A percentile compares a stretch with the other conserved stretches of the same genome.
Conservation (phyloP, 2,113 vertebrate species). For the Myiozetetes cayanensis region DNA sequence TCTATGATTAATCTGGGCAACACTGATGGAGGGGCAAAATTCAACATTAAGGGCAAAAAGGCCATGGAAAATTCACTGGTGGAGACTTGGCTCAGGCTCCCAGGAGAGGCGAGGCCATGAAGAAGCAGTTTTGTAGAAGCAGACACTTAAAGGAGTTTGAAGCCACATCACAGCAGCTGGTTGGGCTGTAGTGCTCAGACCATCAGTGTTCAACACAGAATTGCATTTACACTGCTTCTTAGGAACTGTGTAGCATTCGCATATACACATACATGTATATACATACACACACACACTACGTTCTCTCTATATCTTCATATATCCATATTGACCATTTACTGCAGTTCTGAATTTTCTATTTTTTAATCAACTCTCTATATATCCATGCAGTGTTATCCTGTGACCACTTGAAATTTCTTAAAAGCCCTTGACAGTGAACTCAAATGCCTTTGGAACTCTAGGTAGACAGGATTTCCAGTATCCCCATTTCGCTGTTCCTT, state of each 20-base stretch:
- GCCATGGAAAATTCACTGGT: rapidly evolving
- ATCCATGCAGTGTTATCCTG: neutral
- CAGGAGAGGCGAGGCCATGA: neutral
- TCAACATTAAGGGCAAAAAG: neutral
- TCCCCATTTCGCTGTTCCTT: neutral
- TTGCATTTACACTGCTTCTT: neutral
- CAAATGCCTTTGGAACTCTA: neutral
- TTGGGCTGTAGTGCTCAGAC: neutral
- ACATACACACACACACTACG: neutral
- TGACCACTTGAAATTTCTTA: neutral
- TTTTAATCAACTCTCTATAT: neutral
- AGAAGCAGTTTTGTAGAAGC: neutral
- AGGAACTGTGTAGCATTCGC: neutral
- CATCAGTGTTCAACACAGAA: neutral
- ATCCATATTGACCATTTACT: neutral
- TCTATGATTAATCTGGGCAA: neutral
- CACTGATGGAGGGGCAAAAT: neutral
- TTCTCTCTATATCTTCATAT: neutral
- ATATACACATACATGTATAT: no score
- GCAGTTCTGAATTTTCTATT: neutral
- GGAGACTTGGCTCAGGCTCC: neutral
- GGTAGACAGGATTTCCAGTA: neutral
- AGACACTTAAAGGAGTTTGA: neutral
- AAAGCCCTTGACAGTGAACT: neutral
- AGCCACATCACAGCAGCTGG: neutral